Conservation (phyloP, 1,140 invertebrate species). For the Laupala kohalensis region DNA sequence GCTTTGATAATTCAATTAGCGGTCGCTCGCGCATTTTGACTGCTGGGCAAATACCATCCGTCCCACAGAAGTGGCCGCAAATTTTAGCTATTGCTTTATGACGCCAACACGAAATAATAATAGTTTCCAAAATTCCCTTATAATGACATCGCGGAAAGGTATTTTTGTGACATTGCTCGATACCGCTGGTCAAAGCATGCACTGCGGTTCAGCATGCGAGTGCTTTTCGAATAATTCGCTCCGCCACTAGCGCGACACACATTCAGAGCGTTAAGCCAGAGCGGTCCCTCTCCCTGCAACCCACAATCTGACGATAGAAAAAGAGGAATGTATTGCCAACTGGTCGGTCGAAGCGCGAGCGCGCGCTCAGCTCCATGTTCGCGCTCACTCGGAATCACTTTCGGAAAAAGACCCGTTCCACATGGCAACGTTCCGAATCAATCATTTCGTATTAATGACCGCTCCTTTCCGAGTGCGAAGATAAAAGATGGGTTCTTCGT, state of each 20-base stretch:
- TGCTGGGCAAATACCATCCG: too few relatives aligned
- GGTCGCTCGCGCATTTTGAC: too few relatives aligned
- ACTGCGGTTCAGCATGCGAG: background rate
- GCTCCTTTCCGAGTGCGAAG: background rate
- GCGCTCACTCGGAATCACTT: background rate
- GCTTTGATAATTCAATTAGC: too few relatives aligned
- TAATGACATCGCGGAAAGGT: too few relatives aligned
- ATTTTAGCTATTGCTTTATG: too few relatives aligned
- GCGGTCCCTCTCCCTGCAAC: background rate
- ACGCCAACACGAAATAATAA: too few relatives aligned
- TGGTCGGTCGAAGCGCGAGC: background rate
- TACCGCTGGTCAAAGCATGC: too few relatives aligned
- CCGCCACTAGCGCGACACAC: background rate
- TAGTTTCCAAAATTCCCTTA: too few relatives aligned
- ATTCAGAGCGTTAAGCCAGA: background rate
- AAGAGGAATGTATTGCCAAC: background rate
- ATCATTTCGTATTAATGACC: background rate
- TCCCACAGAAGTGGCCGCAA: too few relatives aligned
- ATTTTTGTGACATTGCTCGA: too few relatives aligned
- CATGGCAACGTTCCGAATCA: background rate
- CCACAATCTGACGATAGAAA: background rate
- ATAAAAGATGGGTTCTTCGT: background rate
- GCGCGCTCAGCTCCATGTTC: background rate
- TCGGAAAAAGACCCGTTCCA: background rate
- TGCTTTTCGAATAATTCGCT: background rate